These are phyloP conservation scores for Hofmannophila pseudospretella DNA, from an alignment of 2,888 invertebrate genomes.

Conservation along the genomic window DNA sequence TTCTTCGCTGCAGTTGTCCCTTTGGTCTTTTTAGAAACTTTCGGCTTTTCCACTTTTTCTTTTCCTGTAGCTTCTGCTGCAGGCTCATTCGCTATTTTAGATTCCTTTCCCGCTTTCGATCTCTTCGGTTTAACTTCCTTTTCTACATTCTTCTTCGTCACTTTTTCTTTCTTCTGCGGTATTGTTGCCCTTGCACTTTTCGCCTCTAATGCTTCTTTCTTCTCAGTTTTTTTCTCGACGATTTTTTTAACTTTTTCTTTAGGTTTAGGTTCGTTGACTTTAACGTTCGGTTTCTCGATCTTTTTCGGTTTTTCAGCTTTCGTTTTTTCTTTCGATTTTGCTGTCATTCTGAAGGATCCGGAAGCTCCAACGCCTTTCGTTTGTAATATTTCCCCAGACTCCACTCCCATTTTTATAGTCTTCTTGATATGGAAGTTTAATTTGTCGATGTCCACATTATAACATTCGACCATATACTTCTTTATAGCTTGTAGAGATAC, in stretches of 20 bases:
- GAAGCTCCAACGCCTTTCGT: constrained; percentile 53
- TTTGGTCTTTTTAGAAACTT: not conserved
- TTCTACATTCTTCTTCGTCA: constrained; percentile 4
- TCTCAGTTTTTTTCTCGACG: constrained; percentile 13
- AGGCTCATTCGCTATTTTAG: constrained; percentile 19
- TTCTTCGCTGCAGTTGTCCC: constrained; percentile 43
- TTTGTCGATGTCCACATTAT: constrained; percentile 43
- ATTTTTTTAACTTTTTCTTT: constrained; percentile 10
- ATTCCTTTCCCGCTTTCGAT: constrained; percentile 11
- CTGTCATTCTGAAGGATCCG: constrained; percentile 55
- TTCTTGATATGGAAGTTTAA: constrained; percentile 51
- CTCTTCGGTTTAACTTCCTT: constrained; percentile 16
- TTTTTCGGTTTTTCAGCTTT: constrained; percentile 10
- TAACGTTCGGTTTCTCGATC: constrained; percentile 9
- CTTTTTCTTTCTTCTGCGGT: constrained; percentile 8
- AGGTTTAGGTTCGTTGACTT: constrained; percentile 1
- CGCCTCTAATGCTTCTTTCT: constrained; percentile 12
- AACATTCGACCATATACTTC: constrained; percentile 48
- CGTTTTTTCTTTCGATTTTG: constrained; percentile 13
- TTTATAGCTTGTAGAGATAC: constrained; percentile 60
- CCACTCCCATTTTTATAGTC: constrained; percentile 43
- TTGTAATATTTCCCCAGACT: constrained; percentile 49
- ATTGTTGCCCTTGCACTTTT: constrained; percentile 14
- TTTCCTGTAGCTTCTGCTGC: not conserved
- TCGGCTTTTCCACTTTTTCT: too few relatives aligned